Evolutionary conservation across 2,888 invertebrate species (phyloP).

Genomic region (Microplitis manilae): DNA sequence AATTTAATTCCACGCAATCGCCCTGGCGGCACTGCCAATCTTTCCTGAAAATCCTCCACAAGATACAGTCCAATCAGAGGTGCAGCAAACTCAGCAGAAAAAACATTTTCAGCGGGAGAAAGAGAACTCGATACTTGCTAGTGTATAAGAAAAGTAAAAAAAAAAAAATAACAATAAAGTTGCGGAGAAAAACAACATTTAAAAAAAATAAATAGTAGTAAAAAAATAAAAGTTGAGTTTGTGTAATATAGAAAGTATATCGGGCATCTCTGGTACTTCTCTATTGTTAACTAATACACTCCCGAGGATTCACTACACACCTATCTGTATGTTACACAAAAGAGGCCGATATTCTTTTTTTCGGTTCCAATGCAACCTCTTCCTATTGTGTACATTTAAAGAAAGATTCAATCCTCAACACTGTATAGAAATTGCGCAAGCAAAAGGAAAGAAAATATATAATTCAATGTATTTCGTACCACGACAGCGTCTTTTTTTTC

Average conservation of each 20-base stretch:
- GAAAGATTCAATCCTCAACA: slow-evolving; percentile 18
- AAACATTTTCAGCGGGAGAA: slow-evolving; percentile 25
- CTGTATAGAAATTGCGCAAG: not conserved
- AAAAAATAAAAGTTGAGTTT: slow-evolving; percentile 9
- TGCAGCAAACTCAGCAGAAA: slow-evolving; percentile 41
- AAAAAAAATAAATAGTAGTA: slow-evolving; percentile 9
- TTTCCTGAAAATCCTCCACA: slow-evolving; percentile 37
- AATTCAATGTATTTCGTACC: slow-evolving; percentile 1
- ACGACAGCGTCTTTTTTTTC: not conserved
- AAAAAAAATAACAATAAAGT: not conserved
- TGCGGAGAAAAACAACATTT: not conserved
- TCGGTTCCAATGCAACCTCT: not conserved
- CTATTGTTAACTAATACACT: slow-evolving; percentile 28
- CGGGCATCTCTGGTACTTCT: slow-evolving; percentile 7
- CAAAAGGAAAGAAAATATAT: not conserved
- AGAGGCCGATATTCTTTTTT: slow-evolving; percentile 11
- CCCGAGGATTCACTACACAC: slow-evolving; percentile 1
- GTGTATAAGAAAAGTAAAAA: slow-evolving; percentile 35
- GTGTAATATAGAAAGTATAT: slow-evolving; percentile 16
- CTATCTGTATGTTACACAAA: slow-evolving; percentile 1
- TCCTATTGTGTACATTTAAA: slow-evolving; percentile 19
- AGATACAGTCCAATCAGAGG: slow-evolving; percentile 47
- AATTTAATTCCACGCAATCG: slow-evolving; percentile 49
- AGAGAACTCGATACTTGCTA: slow-evolving; percentile 24
- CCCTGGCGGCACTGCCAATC: slow-evolving; percentile 30